Conservation (phyloP, 2,113 vertebrate species). For the Suricata suricatta region DNA sequence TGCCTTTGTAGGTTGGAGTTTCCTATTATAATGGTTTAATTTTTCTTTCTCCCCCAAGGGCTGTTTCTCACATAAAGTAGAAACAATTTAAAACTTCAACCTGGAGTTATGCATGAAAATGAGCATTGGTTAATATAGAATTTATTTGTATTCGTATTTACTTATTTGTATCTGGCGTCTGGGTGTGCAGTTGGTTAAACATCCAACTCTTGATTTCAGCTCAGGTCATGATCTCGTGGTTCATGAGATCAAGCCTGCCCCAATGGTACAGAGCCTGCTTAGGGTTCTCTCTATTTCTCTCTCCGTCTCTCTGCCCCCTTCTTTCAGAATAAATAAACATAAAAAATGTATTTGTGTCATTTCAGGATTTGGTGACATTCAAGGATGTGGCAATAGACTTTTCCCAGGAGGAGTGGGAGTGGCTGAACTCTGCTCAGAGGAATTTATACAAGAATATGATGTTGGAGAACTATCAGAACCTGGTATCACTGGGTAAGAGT, state of each 20-base stretch:
- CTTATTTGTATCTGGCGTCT: not conserved
- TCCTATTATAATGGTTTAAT: not conserved
- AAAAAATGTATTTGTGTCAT: conserved; percentile 34
- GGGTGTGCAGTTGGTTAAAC: too few relatives aligned
- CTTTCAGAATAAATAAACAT: too few relatives aligned
- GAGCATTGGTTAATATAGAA: not conserved
- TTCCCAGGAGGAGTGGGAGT: conserved; percentile 59
- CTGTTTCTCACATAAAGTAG: not conserved
- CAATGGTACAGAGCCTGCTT: too few relatives aligned
- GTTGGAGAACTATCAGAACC: conserved; percentile 61
- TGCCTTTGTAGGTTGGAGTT: not conserved
- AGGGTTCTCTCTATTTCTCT: too few relatives aligned
- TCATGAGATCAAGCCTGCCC: too few relatives aligned
- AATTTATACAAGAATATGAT: conserved; percentile 58
- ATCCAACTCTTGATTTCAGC: too few relatives aligned
- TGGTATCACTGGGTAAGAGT: conserved; percentile 61
- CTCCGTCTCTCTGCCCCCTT: too few relatives aligned
- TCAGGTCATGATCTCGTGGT: too few relatives aligned
- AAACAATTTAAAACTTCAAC: not conserved
- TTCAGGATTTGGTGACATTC: conserved; percentile 66
- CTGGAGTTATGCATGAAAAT: not conserved
- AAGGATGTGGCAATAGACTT: conserved; percentile 63
- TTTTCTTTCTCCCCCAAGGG: not conserved
- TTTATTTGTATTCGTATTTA: not conserved
- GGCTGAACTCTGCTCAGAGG: conserved; percentile 44